phyloP scores from a whole-genome alignment of 2,888 invertebrate genomes.

The Pollenia amentaria region DNA sequence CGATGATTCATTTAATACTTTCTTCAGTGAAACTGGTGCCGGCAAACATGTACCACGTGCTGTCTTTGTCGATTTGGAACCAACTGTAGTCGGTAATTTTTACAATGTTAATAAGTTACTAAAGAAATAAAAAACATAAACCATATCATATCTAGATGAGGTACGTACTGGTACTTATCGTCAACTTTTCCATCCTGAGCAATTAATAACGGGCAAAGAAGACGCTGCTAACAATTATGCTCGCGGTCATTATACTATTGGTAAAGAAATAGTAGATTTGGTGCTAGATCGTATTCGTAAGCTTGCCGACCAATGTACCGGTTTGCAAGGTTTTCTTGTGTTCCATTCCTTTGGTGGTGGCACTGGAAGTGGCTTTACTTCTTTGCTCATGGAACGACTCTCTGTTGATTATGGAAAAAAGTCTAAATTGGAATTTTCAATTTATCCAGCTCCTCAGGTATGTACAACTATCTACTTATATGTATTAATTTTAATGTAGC shows the following conservation, averaged over 20 bases:
- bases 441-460: constrained; percentile 97
- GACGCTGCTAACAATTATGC: constrained; percentile 98
- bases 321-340: constrained; percentile 94
- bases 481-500: too few relatives aligned
- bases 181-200: constrained; percentile 95
- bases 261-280: constrained; percentile 94
- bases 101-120: not conserved
- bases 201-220: constrained; percentile 95
- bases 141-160: constrained; percentile 87
- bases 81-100: constrained; percentile 93
- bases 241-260: constrained; percentile 96
- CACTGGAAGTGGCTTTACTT: constrained; percentile 96
- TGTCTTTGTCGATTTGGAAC: constrained; percentile 96
- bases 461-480: constrained; percentile 69
- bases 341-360: constrained; percentile 96
- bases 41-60: constrained; percentile 95
- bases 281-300: constrained; percentile 93
- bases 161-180: constrained; percentile 93
- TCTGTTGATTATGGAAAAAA: constrained; percentile 97
- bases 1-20: constrained; percentile 91
- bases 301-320: constrained; percentile 94
- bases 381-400: constrained; percentile 95
- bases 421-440: constrained; percentile 96
- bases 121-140: not conserved
- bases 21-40: constrained; percentile 89